These are phyloP conservation scores for Telmatherina bonti DNA, from an alignment of 2,797 vertebrate species.

Conservation along the genomic window DNA sequence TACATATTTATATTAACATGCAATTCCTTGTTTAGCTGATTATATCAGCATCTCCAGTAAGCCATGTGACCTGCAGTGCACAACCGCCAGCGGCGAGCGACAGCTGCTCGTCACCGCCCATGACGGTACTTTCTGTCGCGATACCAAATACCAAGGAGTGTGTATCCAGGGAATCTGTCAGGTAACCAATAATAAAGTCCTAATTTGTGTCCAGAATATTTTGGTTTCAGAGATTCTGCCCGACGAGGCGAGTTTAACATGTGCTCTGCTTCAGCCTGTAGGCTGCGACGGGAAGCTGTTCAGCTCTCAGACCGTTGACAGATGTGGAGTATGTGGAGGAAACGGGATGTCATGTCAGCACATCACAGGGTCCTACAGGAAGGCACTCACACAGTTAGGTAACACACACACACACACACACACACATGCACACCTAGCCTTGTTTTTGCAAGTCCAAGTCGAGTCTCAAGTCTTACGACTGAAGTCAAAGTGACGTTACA, in stretches of 20 bases:
- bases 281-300: conserved; percentile 91
- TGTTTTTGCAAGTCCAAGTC: too few relatives aligned
- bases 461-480: too few relatives aligned
- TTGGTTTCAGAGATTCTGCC: background rate
- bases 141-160: conserved; percentile 87
- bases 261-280: conserved; percentile 82
- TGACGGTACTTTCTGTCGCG: conserved; percentile 90
- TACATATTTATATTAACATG: background rate
- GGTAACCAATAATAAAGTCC: conserved; percentile 70
- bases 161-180: conserved; percentile 91
- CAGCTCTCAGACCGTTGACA: conserved; percentile 86
- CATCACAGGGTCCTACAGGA: conserved; percentile 90
- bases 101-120: conserved; percentile 90
- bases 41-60: conserved; percentile 95
- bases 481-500: too few relatives aligned
- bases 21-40: conserved; percentile 83
- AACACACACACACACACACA: too few relatives aligned
- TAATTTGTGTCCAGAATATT: background rate
- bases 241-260: rapidly evolving
- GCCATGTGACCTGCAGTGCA: conserved; percentile 93
- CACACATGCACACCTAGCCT: too few relatives aligned
- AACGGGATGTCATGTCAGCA: conserved; percentile 89
- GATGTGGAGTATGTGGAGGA: conserved; percentile 90
- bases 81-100: conserved; percentile 87
- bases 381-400: conserved; percentile 90